Evolutionary conservation across 2,113 vertebrate species (phyloP), one percentile per base, ranked within the genome.

Genomic region (Ameiurus melas): DNA sequence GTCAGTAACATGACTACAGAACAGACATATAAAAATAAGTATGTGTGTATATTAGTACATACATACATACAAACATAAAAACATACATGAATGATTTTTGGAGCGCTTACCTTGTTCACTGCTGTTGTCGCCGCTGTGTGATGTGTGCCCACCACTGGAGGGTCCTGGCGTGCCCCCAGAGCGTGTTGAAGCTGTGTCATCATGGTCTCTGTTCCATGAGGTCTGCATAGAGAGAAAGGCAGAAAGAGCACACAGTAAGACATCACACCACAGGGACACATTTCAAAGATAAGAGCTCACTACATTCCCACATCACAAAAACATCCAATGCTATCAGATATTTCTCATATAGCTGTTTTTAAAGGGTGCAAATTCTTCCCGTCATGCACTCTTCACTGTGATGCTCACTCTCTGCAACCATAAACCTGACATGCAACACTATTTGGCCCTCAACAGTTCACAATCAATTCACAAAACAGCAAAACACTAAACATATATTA

Each of bases 41-140:
- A 43, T 19, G 5, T 57, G 10, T 43, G 25, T 57, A 87, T 84
- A 10, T 43, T 4, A 43, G 39, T 43, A 47, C 47, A 47, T 9
- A 47, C 9, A 51, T 51, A 51, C 9, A 51, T 57, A 84, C 70
- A 87, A 43, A 58, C 64, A 71, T 62, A 16, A 16, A 86, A 86
- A 47, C 43, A 43, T 16, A 66, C 71, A 82, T 25, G 55, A 39
- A 30, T 2, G 12, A 75, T 36, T 47, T n/a, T 55, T 19, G 19
- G 58, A 57, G n/a, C 25, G 53, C 97, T 95, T 96, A 99, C 98
- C 98, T 96, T 99, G 98, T 94, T 99, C 98, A 89, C 98, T 99
- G 96, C 98, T 99, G 96, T 99, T 99, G 94, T 99, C 98, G 14
- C 98, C 98, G 0, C 98, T 99, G 95, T 99, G 98, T 3, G 98